Conservation (phyloP, 2,113 vertebrate genomes). For the Eidolon helvum region DNA sequence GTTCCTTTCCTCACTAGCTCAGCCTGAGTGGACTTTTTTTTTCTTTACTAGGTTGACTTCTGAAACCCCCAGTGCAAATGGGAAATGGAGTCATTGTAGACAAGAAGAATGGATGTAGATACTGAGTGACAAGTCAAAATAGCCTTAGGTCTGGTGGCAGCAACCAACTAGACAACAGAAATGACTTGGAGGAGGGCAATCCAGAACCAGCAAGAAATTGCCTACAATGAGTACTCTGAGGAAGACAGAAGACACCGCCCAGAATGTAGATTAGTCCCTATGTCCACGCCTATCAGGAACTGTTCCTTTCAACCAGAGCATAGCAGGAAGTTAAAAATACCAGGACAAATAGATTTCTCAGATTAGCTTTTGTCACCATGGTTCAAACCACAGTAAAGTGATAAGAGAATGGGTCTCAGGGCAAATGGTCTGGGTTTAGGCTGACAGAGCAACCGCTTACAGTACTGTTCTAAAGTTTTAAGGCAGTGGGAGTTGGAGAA, state of each 20-base stretch:
- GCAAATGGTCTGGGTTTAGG: neutral
- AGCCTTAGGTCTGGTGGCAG: neutral
- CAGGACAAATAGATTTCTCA: neutral
- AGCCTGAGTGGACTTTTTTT: neutral
- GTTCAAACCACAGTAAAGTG: neutral
- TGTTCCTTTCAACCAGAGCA: neutral
- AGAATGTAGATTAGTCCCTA: neutral
- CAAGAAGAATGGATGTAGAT: neutral
- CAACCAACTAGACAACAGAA: neutral
- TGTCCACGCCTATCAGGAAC: neutral
- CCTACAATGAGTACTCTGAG: rapidly evolving
- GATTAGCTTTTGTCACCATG: neutral
- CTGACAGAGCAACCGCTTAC: rapidly evolving
- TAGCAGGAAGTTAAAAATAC: neutral
- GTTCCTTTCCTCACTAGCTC: neutral
- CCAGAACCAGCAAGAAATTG: neutral
- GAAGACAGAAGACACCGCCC: neutral
- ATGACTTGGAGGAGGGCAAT: rapidly evolving
- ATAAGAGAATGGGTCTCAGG: too few species aligned
- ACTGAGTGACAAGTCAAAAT: neutral
- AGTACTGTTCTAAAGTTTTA: too few species aligned
- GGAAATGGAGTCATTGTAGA: neutral
- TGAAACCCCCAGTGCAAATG: neutral
- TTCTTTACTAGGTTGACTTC: neutral
- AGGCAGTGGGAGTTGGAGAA: neutral